Conservation (phyloP, 2,797 vertebrate genomes). For the Rallus crepitans region DNA sequence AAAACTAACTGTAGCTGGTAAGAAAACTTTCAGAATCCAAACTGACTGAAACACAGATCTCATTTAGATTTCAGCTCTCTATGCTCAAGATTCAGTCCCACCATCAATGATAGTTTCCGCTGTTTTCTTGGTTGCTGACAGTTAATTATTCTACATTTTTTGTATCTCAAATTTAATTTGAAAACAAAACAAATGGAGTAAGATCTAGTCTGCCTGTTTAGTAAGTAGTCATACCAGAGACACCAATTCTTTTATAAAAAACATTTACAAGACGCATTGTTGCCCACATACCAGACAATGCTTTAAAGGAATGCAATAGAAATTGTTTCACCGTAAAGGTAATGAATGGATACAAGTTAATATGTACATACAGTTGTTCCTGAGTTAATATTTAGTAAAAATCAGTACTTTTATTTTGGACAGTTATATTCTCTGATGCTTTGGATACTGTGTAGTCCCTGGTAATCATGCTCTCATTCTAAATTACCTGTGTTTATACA, state of each 20-base stretch:
- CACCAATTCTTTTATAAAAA: background rate
- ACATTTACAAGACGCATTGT: background rate
- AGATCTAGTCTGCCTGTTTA: background rate
- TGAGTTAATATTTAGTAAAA: background rate
- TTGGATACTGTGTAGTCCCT: background rate
- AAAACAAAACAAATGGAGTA: background rate
- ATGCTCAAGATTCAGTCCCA: background rate
- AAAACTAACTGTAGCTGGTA: background rate
- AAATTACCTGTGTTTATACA: accelerated
- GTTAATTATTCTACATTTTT: background rate
- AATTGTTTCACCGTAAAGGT: background rate
- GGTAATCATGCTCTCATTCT: background rate
- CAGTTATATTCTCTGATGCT: background rate
- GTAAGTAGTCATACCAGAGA: background rate
- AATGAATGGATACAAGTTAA: background rate
- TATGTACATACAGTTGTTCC: background rate
- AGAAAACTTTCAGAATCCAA: background rate
- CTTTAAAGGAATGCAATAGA: background rate
- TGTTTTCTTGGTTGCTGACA: background rate
- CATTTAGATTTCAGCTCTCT: background rate
- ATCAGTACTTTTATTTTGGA: background rate
- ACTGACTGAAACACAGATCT: background rate
- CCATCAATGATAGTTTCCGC: background rate
- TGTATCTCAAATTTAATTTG: background rate
- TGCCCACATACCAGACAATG: background rate